Evolutionary conservation across 2,888 invertebrate species (phyloP).

Genomic region (Andrena bicolor): DNA sequence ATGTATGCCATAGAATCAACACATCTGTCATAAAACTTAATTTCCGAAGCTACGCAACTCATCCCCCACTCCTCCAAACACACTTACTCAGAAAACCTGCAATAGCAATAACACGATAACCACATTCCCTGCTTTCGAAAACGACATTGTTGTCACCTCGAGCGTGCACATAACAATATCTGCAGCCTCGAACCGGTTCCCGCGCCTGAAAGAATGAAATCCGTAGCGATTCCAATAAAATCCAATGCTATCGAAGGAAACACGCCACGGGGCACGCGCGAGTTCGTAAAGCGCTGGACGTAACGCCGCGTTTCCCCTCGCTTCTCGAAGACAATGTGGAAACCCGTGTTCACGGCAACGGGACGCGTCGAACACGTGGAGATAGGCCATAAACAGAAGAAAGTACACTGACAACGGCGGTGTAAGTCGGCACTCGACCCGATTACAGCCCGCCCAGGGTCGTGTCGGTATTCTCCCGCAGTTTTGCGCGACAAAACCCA

Average conservation of each 20-base stretch:
- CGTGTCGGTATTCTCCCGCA: slow-evolving; percentile 59
- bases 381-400: slow-evolving; percentile 46
- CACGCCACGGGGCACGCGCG: neutral
- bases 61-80: neutral
- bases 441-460: slow-evolving; percentile 64
- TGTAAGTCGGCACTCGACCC: slow-evolving; percentile 49
- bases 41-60: neutral
- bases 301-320: neutral
- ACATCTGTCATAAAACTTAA: too few species aligned
- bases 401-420: slow-evolving; percentile 39
- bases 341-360: slow-evolving; percentile 2
- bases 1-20: too few species aligned
- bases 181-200: neutral
- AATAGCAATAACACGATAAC: neutral
- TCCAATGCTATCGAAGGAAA: neutral
- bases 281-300: neutral
- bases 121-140: neutral
- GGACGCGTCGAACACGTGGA: neutral
- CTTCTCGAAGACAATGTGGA: neutral
- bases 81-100: neutral
- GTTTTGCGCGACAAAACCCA: slow-evolving; percentile 81
- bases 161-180: neutral
- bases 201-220: neutral
- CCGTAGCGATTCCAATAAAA: neutral
- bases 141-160: slow-evolving; percentile 6